A percentile compares a stretch with the other conserved stretches of the same genome.
These are phyloP conservation scores for human DNA, from an alignment of 2,113 vertebrate genomes.

Conservation along the genomic window GRCh38 chr5:138164001-138164500, in stretches of 20 bases:
- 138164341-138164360: slow-evolving; percentile 86
- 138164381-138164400: slow-evolving; percentile 86
- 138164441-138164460: slow-evolving; percentile 33
- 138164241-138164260: slow-evolving; percentile 82
- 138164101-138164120: slow-evolving; percentile 93
- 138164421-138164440: slow-evolving; percentile 69
- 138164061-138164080: slow-evolving; percentile 79
- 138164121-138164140: slow-evolving; percentile 91
- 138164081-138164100: slow-evolving; percentile 94
- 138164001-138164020: slow-evolving; percentile 46
- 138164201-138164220: slow-evolving; percentile 77
- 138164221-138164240: slow-evolving; percentile 77
- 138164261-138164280: slow-evolving; percentile 78
- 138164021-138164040: slow-evolving; percentile 50
- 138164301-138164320: slow-evolving; percentile 83
- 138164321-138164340: slow-evolving; percentile 89
- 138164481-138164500: background rate
- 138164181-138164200: slow-evolving; percentile 72
- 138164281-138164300: slow-evolving; percentile 78
- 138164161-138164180: slow-evolving; percentile 64
- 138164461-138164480: slow-evolving; percentile 25
- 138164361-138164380: slow-evolving; percentile 87
- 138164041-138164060: slow-evolving; percentile 67
- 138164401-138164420: slow-evolving; percentile 86
- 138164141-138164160: slow-evolving; percentile 79